Evolutionary conservation across 2,113 vertebrate genomes (phyloP).

Genomic region (Brachypteracias leptosomus): DNA sequence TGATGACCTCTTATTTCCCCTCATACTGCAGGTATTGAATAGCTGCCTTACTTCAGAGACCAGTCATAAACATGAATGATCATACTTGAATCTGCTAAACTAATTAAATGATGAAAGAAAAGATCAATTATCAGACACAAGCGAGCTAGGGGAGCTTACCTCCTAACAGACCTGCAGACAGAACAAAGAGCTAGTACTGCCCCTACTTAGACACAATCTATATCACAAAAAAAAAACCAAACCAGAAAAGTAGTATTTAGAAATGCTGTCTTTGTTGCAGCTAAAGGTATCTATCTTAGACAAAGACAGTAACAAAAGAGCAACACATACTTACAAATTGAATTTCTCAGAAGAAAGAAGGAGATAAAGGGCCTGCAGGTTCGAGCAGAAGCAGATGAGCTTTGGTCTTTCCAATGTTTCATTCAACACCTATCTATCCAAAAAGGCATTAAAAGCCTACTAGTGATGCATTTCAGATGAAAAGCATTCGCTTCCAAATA

Average conservation of each 20-base stretch:
- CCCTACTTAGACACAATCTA: neutral
- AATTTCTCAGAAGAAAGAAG: neutral
- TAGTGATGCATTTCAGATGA: neutral
- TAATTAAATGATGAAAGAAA: constrained; percentile 18
- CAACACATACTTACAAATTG: neutral
- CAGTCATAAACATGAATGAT: neutral
- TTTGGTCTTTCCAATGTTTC: neutral
- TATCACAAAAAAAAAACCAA: too few relatives aligned
- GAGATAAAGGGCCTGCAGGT: neutral
- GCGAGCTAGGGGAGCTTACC: neutral
- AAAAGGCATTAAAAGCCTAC: neutral
- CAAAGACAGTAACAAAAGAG: neutral
- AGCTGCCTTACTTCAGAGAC: neutral
- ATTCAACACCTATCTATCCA: neutral
- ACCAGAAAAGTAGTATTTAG: neutral
- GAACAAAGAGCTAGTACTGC: neutral
- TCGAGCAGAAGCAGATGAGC: neutral
- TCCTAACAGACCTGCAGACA: too few relatives aligned
- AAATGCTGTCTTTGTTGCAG: neutral
- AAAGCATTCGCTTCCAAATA: neutral
- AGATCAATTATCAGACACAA: neutral
- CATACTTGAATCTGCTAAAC: neutral
- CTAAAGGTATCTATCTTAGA: neutral
- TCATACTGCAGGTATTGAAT: neutral
- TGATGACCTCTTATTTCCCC: neutral